A percentile compares a stretch with the other conserved stretches of the same genome.
Conservation (phyloP, 2,888 invertebrate species). For the Anthrax anthrax region DNA sequence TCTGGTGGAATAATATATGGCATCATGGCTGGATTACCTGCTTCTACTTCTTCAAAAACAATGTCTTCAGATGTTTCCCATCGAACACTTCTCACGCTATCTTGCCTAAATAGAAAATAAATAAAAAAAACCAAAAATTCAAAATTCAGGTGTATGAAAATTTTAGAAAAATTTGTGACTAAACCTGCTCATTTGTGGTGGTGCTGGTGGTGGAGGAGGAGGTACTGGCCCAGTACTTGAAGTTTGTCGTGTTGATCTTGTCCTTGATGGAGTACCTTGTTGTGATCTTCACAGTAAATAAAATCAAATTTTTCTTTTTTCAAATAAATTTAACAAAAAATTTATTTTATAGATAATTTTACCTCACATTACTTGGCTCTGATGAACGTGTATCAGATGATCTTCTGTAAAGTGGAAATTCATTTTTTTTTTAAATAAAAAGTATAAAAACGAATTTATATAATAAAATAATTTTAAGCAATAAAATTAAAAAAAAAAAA, state of each 20-base stretch:
- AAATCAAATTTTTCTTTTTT: too few relatives aligned
- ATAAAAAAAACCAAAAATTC: not conserved
- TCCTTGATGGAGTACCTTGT: constrained; percentile 25
- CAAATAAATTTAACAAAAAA: not conserved
- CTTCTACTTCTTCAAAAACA: constrained; percentile 29
- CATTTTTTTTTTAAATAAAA: too few relatives aligned
- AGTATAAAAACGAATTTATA: not conserved
- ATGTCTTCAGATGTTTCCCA: constrained; percentile 28
- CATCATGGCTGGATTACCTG: constrained; percentile 16
- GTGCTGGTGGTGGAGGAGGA: not conserved
- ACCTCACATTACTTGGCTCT: constrained; percentile 15
- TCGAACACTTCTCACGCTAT: constrained; percentile 26
- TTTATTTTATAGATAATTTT: too few relatives aligned
- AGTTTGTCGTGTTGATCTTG: constrained; percentile 26
- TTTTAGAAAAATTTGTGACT: not conserved
- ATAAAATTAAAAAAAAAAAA: too few relatives aligned
- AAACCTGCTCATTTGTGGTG: constrained; percentile 11
- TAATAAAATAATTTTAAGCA: too few relatives aligned
- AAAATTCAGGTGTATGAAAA: not conserved
- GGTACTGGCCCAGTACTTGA: not conserved
- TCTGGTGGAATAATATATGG: not conserved
- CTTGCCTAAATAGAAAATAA: constrained; percentile 16
- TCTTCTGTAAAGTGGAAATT: constrained; percentile 8
- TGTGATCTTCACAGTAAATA: too few relatives aligned
- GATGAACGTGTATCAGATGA: constrained; percentile 14